Evolutionary conservation across 2,888 invertebrate genomes (phyloP), one percentile per base, ranked within the genome.

Genomic region (Bellardia pandia): DNA sequence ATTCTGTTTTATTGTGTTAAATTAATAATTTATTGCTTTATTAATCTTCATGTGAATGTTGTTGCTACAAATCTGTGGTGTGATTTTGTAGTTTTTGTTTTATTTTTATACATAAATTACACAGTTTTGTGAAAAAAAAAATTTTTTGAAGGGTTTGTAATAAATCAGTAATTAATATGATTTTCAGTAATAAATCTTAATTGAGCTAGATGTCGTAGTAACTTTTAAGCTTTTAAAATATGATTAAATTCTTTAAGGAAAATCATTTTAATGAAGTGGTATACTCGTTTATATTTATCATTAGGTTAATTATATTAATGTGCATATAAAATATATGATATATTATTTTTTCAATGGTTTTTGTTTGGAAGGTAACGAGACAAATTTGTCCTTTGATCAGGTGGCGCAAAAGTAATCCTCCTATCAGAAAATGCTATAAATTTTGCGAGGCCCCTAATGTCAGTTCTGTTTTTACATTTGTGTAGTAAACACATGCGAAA

Each of bases 21-120:
- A 81, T 69, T 72, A 86, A 77, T 86, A 77, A 85, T 85, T 85
- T 85, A 81, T 84, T 37, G 51, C 78, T 84, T 68, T 74, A 78
- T 84, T 78, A 84, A 78, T 68, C 58, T 68, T 78, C 53, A 40
- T 68, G 74, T 77, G 71, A 64, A 76, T 53, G 71, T 42, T 64
- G 71, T 37, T 56, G 64, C 71, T 48, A 23, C 40, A 42, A 56
- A 16, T 75, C 48, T 58, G 23, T 42, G 40, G 51, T 56, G 51
- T 23, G 71, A 72, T 72, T 45, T 6, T 62, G 13, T 8, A n/a
- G 8, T 33, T 51, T 48, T 4, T n/a, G 6, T 53, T 37, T 6
- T 53, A 37, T 48, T 51, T 77, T 77, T 33, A 16, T n/a, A 8
- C 3, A 81, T 56, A 68, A 75, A 68, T 58, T 68, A 74, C 37